phyloP scores from a whole-genome alignment of 2,888 invertebrate genomes.

The Harpalus rubripes region DNA sequence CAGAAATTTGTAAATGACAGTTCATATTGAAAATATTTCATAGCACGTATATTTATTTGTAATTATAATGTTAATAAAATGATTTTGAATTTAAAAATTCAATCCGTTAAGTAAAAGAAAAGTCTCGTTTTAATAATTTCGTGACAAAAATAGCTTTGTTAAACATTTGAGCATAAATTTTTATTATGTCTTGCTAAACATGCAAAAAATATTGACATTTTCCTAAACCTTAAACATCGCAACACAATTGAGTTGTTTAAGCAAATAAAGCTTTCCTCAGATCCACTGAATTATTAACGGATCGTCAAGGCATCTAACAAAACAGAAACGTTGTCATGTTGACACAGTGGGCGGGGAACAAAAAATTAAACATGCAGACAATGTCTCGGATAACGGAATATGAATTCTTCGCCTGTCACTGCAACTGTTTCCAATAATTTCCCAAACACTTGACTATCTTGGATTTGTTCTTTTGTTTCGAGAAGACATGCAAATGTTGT shows the following conservation, averaged over 20 bases:
- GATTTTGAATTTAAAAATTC: no score
- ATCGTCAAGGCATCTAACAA: constrained; percentile 5
- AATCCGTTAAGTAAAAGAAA: no score
- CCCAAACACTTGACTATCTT: constrained; percentile 21
- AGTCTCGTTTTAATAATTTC: no score
- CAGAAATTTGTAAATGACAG: no score
- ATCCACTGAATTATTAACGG: constrained; percentile 9
- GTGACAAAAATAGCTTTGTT: no score
- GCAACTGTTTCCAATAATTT: constrained; percentile 35
- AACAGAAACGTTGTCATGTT: constrained; percentile 13
- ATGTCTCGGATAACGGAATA: constrained; percentile 21
- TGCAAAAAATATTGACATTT: constrained; percentile 8
- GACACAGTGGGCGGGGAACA: constrained; percentile 14
- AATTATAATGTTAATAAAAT: no score
- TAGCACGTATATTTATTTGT: no score
- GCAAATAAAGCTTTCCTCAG: not conserved
- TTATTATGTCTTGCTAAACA: not conserved
- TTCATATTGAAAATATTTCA: no score
- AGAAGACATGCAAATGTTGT: constrained; percentile 10
- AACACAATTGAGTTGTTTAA: constrained; percentile 9
- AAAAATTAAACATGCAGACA: constrained; percentile 32
- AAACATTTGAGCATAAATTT: not conserved
- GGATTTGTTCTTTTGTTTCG: constrained; percentile 28
- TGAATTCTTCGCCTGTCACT: constrained; percentile 20
- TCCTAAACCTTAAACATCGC: not conserved